These are phyloP conservation scores for Mormyrus lacerda DNA, from an alignment of 2,113 vertebrate species.

Conservation along the genomic window DNA sequence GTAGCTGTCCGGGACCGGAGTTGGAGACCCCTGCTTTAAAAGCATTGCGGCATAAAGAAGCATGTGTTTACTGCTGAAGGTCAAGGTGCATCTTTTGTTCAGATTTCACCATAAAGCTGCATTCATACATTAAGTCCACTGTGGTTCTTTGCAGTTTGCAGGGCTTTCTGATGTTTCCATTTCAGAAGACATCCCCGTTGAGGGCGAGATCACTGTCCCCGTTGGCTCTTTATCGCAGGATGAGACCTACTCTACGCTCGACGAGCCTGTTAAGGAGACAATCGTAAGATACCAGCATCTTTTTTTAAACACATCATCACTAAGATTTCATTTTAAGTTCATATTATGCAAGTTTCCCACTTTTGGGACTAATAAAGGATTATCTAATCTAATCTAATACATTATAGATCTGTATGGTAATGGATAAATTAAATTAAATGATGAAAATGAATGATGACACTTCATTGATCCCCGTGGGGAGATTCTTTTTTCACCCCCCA, in stretches of 20 bases:
- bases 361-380: no score
- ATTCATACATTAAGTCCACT: not conserved
- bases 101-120: not conserved
- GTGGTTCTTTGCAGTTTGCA: constrained; percentile 64
- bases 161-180: constrained; percentile 85
- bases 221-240: constrained; percentile 60
- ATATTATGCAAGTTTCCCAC: no score
- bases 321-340: not conserved
- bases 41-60: not conserved
- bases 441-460: not conserved
- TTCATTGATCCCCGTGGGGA: not conserved
- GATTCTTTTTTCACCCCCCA: not conserved
- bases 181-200: constrained; percentile 80
- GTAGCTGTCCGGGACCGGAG: no score
- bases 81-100: not conserved
- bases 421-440: not conserved
- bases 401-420: not conserved
- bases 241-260: constrained; percentile 80
- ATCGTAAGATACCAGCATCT: constrained; percentile 62
- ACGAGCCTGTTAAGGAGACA: constrained; percentile 88
- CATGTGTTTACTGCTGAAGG: not conserved
- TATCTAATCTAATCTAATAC: no score
- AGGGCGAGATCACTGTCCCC: constrained; percentile 87
- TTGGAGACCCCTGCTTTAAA: no score
- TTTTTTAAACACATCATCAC: not conserved